These are phyloP conservation scores for Holocentrus rufus DNA, from an alignment of 2,797 vertebrate genomes.

Conservation along the genomic window DNA sequence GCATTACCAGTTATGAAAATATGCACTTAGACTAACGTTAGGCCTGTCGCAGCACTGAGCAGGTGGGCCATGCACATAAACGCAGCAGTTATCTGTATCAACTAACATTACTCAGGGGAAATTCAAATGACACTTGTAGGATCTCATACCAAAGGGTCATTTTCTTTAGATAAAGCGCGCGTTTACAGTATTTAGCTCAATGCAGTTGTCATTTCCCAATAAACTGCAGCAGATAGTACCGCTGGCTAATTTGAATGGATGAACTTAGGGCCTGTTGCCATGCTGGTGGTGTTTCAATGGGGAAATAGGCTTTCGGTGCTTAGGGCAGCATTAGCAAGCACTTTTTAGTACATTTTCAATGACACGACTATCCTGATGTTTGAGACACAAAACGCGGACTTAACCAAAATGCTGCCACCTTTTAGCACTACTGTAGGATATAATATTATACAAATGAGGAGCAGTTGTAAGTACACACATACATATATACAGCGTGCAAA, in stretches of 20 bases:
- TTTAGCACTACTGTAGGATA: neutral
- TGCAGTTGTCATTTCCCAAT: neutral
- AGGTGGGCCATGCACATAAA: constrained; percentile 78
- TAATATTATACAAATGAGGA: neutral
- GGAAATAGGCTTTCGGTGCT: constrained; percentile 50
- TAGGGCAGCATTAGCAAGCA: constrained; percentile 78
- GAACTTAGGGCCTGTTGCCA: constrained; percentile 79
- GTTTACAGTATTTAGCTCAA: neutral
- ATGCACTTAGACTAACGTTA: constrained; percentile 53
- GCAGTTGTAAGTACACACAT: neutral
- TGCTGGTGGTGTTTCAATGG: constrained; percentile 78
- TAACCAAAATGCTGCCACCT: neutral
- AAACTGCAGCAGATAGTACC: neutral
- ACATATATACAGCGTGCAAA: constrained; percentile 40
- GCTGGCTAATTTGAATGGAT: constrained; percentile 71
- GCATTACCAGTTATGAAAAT: constrained; percentile 34
- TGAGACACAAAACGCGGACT: neutral
- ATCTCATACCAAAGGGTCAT: constrained; percentile 12
- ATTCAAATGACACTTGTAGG: constrained; percentile 19
- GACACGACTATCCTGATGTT: constrained; percentile 57
- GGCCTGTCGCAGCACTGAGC: constrained; percentile 75
- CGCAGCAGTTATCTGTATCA: constrained; percentile 73
- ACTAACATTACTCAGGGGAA: constrained; percentile 32
- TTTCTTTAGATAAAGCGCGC: neutral
- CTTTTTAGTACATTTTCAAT: constrained; percentile 73